These are phyloP conservation scores for Nansenia antarctica DNA, from an alignment of 2,113 vertebrate species.

Conservation along the genomic window DNA sequence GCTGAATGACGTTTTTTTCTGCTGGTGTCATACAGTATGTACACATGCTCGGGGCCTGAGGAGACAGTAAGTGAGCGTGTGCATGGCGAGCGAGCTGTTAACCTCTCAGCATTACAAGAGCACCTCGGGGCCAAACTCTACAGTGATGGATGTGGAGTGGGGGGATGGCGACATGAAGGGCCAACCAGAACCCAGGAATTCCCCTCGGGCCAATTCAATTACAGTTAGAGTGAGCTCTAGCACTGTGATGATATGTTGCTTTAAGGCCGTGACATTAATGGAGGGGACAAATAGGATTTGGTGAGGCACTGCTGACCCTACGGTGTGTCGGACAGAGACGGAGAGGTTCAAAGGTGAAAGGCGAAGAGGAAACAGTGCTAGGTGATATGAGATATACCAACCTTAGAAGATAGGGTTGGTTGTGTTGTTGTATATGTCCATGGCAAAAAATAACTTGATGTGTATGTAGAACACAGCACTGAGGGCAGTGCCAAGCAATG, in stretches of 20 bases:
- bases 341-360: conserved; percentile 12
- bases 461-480: not conserved
- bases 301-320: conserved; percentile 61
- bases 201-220: conserved; percentile 77
- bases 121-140: conserved; percentile 64
- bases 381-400: conserved; percentile 3
- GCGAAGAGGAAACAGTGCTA: not conserved
- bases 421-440: conserved; percentile 22
- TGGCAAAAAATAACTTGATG: conserved; percentile 15
- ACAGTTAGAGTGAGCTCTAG: conserved; percentile 65
- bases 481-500: not conserved
- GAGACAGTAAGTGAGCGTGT: conserved; percentile 42
- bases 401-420: not conserved
- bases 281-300: conserved; percentile 71
- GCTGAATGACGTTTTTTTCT: conserved; percentile 26
- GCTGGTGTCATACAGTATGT: conserved; percentile 9
- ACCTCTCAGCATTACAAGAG: conserved; percentile 61
- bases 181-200: conserved; percentile 61
- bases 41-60: conserved; percentile 8
- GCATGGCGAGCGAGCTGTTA: conserved; percentile 63
- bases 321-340: conserved; percentile 32
- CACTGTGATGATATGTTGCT: conserved; percentile 69
- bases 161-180: conserved; percentile 35
- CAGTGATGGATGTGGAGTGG: conserved; percentile 68
- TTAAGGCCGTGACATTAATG: conserved; percentile 69